These are phyloP conservation scores for Anguilla rostrata DNA, from an alignment of 2,113 vertebrate species.

Conservation along the genomic window DNA sequence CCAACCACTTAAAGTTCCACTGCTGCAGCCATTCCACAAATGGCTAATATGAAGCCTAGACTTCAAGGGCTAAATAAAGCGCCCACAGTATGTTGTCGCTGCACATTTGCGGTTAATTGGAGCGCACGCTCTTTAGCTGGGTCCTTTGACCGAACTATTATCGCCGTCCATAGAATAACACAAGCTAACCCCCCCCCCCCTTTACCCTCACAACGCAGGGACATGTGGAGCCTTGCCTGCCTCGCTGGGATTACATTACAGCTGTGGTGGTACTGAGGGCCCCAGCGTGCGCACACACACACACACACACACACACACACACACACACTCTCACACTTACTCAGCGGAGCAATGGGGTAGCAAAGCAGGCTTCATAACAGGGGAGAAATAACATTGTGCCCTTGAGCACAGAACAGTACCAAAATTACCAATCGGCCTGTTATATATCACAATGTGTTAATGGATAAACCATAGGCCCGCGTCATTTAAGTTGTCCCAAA, in stretches of 20 bases:
- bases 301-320: neutral
- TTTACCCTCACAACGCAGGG: neutral
- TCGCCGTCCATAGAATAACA: neutral
- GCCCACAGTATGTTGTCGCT: too few species aligned
- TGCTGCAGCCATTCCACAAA: too few species aligned
- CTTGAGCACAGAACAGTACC: neutral
- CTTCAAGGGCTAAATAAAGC: too few species aligned
- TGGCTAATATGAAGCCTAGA: too few species aligned
- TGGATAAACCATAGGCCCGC: too few species aligned
- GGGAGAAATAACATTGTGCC: neutral
- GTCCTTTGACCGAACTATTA: too few species aligned
- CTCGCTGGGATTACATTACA: neutral
- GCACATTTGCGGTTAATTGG: too few species aligned
- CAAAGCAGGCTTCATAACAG: neutral
- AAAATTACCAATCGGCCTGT: neutral
- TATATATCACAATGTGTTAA: too few species aligned
- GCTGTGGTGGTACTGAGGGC: neutral
- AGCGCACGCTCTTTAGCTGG: too few species aligned
- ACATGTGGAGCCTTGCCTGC: neutral
- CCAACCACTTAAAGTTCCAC: too few species aligned
- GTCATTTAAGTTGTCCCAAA: neutral
- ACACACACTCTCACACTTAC: neutral
- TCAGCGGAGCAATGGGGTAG: neutral
- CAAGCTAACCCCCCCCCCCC: neutral
- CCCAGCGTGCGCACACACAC: neutral